Evolutionary conservation across 2,113 vertebrate species (phyloP).

Genomic region (Uria aalge): DNA sequence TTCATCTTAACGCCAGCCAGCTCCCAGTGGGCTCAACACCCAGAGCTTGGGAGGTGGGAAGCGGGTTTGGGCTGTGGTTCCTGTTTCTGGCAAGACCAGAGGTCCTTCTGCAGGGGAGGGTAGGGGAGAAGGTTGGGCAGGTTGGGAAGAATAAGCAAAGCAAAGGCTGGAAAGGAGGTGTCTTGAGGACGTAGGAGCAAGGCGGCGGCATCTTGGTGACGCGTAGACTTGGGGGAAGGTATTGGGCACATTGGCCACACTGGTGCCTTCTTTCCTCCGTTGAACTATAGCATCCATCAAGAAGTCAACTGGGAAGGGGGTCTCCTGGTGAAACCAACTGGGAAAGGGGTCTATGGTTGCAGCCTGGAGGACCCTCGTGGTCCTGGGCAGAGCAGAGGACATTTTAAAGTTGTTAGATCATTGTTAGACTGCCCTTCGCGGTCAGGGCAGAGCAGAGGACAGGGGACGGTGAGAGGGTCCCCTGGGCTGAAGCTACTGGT

Average conservation of each 20-base stretch:
- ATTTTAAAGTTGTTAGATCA: no score
- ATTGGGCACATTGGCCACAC: no score
- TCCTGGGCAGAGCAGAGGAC: no score
- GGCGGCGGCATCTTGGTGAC: neutral
- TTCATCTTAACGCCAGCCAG: neutral
- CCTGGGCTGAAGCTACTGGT: neutral
- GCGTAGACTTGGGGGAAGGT: neutral
- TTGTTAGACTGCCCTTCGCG: neutral
- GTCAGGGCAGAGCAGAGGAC: neutral
- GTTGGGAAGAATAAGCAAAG: neutral
- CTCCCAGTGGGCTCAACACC: neutral
- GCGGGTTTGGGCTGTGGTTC: fast-evolving
- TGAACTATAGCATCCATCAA: no score
- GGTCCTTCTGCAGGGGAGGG: neutral
- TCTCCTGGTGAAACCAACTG: neutral
- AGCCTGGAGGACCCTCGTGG: neutral
- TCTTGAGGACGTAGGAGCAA: neutral
- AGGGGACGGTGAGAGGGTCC: neutral
- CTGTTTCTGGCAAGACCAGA: neutral
- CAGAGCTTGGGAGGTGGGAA: neutral
- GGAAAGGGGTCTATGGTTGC: neutral
- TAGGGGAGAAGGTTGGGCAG: neutral
- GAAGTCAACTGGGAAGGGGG: neutral
- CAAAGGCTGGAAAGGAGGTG: neutral
- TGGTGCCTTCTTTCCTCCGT: neutral